phyloP scores from a whole-genome alignment of 1,140 invertebrate genomes.

The Caerostris extrusa region DNA sequence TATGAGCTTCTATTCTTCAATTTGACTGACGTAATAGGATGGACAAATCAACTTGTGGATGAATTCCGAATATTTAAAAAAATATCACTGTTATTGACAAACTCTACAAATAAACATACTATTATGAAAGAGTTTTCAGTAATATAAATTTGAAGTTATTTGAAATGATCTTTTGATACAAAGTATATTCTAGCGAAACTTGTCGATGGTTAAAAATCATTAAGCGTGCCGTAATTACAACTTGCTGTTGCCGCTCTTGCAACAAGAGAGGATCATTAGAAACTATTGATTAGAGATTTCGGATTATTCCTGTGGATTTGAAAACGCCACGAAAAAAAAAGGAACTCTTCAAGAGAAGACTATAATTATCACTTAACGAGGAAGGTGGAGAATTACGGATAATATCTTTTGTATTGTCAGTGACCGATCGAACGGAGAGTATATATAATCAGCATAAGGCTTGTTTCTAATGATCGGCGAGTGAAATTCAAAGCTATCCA shows the following conservation, averaged over 20 bases:
- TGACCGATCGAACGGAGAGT: not conserved
- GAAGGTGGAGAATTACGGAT: constrained; percentile 17
- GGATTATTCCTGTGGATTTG: constrained; percentile 41
- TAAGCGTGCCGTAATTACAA: constrained; percentile 42
- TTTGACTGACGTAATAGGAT: no score
- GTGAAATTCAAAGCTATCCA: constrained; percentile 10
- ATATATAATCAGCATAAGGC: not conserved
- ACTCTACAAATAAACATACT: not conserved
- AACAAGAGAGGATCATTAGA: constrained; percentile 58
- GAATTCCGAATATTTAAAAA: not conserved
- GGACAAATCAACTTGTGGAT: no score
- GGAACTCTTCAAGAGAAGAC: constrained; percentile 26
- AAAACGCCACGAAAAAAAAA: constrained; percentile 33
- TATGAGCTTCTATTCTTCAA: no score
- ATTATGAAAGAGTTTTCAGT: no score
- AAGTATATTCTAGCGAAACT: constrained; percentile 18
- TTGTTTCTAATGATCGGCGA: constrained; percentile 29
- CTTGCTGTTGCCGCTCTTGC: constrained; percentile 48
- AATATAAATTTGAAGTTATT: constrained; percentile 27
- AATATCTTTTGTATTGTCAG: constrained; percentile 33
- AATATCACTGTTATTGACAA: no score
- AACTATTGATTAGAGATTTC: constrained; percentile 54
- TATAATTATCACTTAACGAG: constrained; percentile 61
- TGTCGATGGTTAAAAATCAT: constrained; percentile 49
- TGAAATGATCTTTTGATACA: constrained; percentile 24